phyloP scores from a whole-genome alignment of 1,140 invertebrate genomes.

The Pseudomyrmex cubaensis region DNA sequence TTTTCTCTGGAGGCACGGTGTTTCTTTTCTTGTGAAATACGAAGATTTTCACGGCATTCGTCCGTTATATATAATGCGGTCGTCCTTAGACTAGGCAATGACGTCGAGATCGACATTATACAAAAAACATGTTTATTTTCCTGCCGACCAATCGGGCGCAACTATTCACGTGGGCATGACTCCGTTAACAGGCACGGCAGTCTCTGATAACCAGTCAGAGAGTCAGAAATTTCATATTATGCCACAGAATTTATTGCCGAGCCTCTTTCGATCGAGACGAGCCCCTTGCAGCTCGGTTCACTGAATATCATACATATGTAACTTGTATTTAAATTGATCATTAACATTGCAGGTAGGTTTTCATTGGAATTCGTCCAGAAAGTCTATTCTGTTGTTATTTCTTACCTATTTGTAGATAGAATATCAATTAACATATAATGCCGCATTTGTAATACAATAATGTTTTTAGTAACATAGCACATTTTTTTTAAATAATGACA shows the following conservation, averaged over 20 bases:
- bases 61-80: slow-evolving; percentile 75
- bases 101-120: slow-evolving; percentile 65
- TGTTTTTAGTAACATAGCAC: neutral
- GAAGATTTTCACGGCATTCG: slow-evolving; percentile 4
- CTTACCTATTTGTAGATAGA: no score
- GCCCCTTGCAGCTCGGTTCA: slow-evolving; percentile 29
- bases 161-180: slow-evolving; percentile 68
- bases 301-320: neutral
- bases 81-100: slow-evolving; percentile 50
- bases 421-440: no score
- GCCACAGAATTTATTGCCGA: slow-evolving; percentile 38
- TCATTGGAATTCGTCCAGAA: neutral
- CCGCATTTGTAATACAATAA: no score
- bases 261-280: slow-evolving; percentile 15
- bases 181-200: slow-evolving; percentile 14
- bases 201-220: slow-evolving; percentile 1
- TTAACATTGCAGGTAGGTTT: neutral
- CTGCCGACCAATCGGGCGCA: slow-evolving; percentile 62
- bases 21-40: slow-evolving; percentile 53
- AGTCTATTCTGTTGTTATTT: neutral
- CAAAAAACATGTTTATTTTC: slow-evolving; percentile 78
- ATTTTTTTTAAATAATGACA: neutral
- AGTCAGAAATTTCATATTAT: slow-evolving; percentile 37
- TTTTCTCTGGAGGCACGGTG: neutral
- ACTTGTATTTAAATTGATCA: slow-evolving; percentile 32